Conservation (phyloP, 2,888 invertebrate species). For the Ennomos quercinarius region DNA sequence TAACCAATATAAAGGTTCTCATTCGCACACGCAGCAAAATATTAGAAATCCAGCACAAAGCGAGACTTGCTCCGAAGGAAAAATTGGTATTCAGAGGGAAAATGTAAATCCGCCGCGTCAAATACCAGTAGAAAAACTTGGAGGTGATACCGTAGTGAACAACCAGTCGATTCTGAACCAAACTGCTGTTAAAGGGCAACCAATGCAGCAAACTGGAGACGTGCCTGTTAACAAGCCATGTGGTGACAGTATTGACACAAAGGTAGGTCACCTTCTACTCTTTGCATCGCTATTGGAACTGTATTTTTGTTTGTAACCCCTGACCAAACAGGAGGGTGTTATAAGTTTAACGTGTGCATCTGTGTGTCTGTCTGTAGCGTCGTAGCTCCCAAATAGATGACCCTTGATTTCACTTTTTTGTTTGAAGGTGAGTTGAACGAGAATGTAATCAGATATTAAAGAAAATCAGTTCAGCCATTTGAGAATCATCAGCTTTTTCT, state of each 20-base stretch:
- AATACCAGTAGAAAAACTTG: conserved; percentile 63
- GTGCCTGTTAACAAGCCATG: conserved; percentile 50
- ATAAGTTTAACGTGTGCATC: too few species aligned
- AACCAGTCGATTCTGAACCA: conserved; percentile 43
- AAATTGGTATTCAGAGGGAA: conserved; percentile 49
- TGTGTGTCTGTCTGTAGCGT: too few species aligned
- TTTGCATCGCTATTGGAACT: too few species aligned
- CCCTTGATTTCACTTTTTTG: too few species aligned
- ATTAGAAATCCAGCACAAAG: conserved; percentile 49
- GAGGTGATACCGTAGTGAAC: conserved; percentile 64
- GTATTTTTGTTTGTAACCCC: too few species aligned
- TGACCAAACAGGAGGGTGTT: too few species aligned
- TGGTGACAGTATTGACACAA: conserved; percentile 23
- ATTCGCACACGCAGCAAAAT: conserved; percentile 70
- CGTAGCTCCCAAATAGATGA: too few species aligned
- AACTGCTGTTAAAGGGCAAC: conserved; percentile 41
- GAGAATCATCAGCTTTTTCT: too few species aligned
- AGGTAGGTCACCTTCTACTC: conserved; percentile 15
- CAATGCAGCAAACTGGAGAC: conserved; percentile 58
- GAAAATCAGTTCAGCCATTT: too few species aligned
- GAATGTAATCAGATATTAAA: too few species aligned
- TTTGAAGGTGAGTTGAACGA: too few species aligned
- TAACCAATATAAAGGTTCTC: conserved; percentile 74
- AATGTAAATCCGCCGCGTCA: conserved; percentile 38
- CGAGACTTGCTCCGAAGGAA: conserved; percentile 61